These are phyloP conservation scores for Lithophane socia DNA, from an alignment of 2,888 invertebrate genomes.

Conservation along the genomic window DNA sequence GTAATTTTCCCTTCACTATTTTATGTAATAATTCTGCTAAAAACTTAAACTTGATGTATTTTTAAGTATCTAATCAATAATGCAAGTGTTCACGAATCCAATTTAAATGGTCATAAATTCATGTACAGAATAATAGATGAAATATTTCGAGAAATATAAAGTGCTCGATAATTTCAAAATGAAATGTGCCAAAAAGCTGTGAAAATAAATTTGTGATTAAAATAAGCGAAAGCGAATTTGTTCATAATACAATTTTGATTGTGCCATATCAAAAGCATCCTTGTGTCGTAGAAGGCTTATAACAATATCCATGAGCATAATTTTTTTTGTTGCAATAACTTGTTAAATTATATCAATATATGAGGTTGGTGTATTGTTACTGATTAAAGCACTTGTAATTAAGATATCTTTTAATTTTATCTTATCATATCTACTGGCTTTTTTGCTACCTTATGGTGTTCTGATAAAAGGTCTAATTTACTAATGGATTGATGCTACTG, in stretches of 20 bases:
- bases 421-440: constrained; percentile 41
- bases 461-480: constrained; percentile 40
- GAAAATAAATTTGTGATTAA: constrained; percentile 57
- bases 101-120: constrained; percentile 36
- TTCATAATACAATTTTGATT: constrained; percentile 59
- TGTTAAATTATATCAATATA: constrained; percentile 49
- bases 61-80: constrained; percentile 13
- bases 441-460: constrained; percentile 37
- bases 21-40: constrained; percentile 37
- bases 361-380: constrained; percentile 52
- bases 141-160: constrained; percentile 45
- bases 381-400: constrained; percentile 42
- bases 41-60: constrained; percentile 47
- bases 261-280: constrained; percentile 62
- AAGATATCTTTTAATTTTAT: constrained; percentile 41
- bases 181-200: constrained; percentile 65
- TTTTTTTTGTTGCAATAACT: constrained; percentile 47
- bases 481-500: constrained; percentile 10
- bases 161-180: constrained; percentile 50
- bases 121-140: constrained; percentile 29
- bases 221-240: constrained; percentile 64
- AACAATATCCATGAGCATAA: constrained; percentile 50
- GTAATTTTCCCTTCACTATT: constrained; percentile 12
- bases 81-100: constrained; percentile 27
- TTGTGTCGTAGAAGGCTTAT: constrained; percentile 51